These are phyloP conservation scores for Trichacis sp. DNA, from an alignment of 2,888 invertebrate species.

Conservation along the genomic window DNA sequence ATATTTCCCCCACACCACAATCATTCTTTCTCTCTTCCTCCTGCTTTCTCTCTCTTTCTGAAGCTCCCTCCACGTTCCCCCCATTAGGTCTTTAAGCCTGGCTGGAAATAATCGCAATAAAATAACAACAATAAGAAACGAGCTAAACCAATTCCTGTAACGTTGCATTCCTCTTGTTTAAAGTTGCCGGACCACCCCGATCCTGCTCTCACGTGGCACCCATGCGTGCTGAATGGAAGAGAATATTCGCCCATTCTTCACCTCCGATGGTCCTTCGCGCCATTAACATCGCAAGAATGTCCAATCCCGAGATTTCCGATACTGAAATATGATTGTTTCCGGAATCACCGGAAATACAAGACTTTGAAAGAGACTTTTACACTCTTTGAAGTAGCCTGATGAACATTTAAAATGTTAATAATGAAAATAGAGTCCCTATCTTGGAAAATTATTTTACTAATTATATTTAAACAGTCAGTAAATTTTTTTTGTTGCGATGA, in stretches of 20 bases:
- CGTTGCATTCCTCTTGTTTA: conserved; percentile 66
- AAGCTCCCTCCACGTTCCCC: conserved; percentile 43
- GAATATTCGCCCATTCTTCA: conserved; percentile 50
- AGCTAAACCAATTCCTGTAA: conserved; percentile 66
- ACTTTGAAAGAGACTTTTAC: no score
- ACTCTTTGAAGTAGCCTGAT: no score
- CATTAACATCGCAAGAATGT: conserved; percentile 19
- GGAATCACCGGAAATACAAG: no score
- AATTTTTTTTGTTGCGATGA: no score
- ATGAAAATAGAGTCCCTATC: no score
- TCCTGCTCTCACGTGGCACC: conserved; percentile 55
- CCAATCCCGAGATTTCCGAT: conserved; percentile 8
- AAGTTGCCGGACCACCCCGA: conserved; percentile 67
- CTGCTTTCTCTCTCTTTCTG: conserved; percentile 12
- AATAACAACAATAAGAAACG: conserved; percentile 57
- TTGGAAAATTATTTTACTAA: no score
- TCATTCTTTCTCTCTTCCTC: conserved; percentile 2
- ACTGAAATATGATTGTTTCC: no score
- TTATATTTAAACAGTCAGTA: no score
- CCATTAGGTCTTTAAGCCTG: conserved; percentile 54
- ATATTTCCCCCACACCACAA: conserved; percentile 48
- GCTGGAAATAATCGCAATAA: conserved; percentile 54
- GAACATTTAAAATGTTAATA: no score
- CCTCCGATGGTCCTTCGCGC: conserved; percentile 25
- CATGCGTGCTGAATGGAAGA: conserved; percentile 55